Conservation (phyloP, 2,113 vertebrate genomes). For the Boulengeromyrus knoepffleri region DNA sequence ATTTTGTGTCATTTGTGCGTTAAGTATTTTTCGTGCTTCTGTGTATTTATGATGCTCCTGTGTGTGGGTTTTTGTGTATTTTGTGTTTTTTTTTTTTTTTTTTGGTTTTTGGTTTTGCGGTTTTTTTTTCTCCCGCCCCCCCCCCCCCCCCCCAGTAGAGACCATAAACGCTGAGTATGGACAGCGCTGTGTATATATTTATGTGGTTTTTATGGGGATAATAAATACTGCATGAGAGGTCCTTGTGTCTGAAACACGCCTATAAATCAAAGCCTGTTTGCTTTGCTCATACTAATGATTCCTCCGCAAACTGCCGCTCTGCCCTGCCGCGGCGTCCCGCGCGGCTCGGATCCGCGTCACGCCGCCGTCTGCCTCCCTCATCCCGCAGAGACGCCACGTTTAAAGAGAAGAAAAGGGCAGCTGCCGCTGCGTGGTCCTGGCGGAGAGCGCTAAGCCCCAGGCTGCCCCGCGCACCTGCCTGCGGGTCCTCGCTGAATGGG, state of each 20-base stretch:
- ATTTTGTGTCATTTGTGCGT: too few relatives aligned
- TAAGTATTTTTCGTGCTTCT: too few relatives aligned
- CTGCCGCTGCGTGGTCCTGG: not conserved
- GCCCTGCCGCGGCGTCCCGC: conserved; percentile 5
- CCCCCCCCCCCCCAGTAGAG: too few relatives aligned
- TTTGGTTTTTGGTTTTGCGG: too few relatives aligned
- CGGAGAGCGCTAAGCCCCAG: not conserved
- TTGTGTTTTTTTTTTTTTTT: too few relatives aligned
- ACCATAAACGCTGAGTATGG: conserved; percentile 37
- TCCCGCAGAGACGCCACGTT: not conserved
- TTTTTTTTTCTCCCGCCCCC: too few relatives aligned
- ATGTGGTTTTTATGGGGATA: conserved; percentile 43
- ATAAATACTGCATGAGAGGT: conserved; percentile 54
- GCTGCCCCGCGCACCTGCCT: not conserved
- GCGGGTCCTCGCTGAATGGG: not conserved
- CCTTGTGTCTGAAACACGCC: conserved; percentile 32
- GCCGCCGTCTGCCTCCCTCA: not conserved
- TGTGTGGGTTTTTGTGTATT: too few relatives aligned
- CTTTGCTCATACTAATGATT: conserved; percentile 43
- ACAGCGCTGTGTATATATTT: conserved; percentile 41
- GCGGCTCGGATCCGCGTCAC: not conserved
- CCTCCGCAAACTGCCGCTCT: conserved; percentile 6
- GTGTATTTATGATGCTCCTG: too few relatives aligned
- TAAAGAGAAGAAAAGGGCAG: not conserved
- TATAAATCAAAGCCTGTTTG: conserved; percentile 55